Evolutionary conservation across 1,140 invertebrate genomes (phyloP), one percentile per base, ranked within the genome.

Genomic region (Neodiprion virginianus): DNA sequence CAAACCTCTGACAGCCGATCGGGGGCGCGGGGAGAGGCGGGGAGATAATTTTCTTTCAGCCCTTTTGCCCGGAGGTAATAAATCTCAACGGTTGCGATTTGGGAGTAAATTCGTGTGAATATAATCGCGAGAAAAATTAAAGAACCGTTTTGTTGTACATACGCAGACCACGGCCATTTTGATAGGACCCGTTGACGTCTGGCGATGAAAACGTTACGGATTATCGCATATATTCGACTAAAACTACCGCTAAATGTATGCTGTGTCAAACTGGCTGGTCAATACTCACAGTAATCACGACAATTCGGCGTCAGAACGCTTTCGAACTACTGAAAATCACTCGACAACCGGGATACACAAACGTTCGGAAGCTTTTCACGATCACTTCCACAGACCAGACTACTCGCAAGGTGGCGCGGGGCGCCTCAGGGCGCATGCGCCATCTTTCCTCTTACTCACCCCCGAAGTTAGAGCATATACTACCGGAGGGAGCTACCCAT

Each of bases 371-470:
- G 53, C 53, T 61, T 14, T 61, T 61, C 53, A 61, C 53, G 53
- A 61, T 61, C 53, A 61, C 53, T 17, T 61, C 53, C 53, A 61
- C 53, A 61, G 53, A 61, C 53, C 53, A 61, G 53, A 61, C 53
- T 61, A 8, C 53, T 61, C 53, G 53, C 53, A 61, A 61, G 53
- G 53, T 61, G 53, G 53, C 53, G 53, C 53, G 53, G 11, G 8
- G 53, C 53, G 53, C 53, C 53, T 12, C 53, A 61, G 53, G 53
- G 53, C 53, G 53, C 53, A 61, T 61, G 53, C 53, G 53, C 53
- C 53, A 61, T 61, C 4, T 61, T 61, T 17, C 8, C n/a, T 17
- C 53, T 61, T 12, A 40, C 28, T 40, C 28, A 40, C 28, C 28
- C 28, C 28, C 28, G 0, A 40, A 40, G 2, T 40, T 40, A 40